Percentiles rank a stretch among this genome's conserved stretches.
Evolutionary conservation across 2,113 vertebrate genomes (phyloP).

Genomic region (Orthonyx spaldingii): DNA sequence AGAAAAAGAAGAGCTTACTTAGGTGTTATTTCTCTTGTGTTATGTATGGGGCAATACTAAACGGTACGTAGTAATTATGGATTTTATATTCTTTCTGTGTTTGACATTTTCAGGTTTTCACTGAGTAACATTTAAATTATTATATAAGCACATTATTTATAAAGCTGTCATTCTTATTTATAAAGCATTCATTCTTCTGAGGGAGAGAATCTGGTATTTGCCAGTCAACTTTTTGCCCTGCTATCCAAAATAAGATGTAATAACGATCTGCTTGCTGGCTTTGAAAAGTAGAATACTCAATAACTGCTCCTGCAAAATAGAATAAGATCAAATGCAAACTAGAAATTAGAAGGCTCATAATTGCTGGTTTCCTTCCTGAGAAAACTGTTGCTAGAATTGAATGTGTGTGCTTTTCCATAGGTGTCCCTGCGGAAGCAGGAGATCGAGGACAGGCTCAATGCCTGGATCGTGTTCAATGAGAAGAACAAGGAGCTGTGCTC

Average conservation of each 20-base stretch:
- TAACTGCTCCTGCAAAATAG: not conserved
- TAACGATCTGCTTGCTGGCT: not conserved
- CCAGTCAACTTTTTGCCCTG: not conserved
- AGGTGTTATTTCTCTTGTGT: not conserved
- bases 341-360: not conserved
- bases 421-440: conserved; percentile 87
- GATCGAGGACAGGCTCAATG: conserved; percentile 86
- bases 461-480: conserved; percentile 90
- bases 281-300: not conserved
- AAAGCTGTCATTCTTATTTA: conserved; percentile 10
- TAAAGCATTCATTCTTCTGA: not conserved
- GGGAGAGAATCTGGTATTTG: not conserved
- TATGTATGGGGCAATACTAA: not conserved
- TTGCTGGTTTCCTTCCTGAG: not conserved
- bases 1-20: not conserved
- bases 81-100: not conserved
- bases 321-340: not conserved
- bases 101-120: not conserved
- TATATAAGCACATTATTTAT: not conserved
- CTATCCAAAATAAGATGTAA: not conserved
- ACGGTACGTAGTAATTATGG: not conserved
- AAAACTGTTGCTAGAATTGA: not conserved
- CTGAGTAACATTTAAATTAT: not conserved
- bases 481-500: conserved; percentile 91
- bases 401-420: conserved; percentile 56